A percentile compares a stretch with the other conserved stretches of the same genome.
Conservation (phyloP, 1,140 invertebrate genomes). For the Zeugodacus cucurbitae region DNA sequence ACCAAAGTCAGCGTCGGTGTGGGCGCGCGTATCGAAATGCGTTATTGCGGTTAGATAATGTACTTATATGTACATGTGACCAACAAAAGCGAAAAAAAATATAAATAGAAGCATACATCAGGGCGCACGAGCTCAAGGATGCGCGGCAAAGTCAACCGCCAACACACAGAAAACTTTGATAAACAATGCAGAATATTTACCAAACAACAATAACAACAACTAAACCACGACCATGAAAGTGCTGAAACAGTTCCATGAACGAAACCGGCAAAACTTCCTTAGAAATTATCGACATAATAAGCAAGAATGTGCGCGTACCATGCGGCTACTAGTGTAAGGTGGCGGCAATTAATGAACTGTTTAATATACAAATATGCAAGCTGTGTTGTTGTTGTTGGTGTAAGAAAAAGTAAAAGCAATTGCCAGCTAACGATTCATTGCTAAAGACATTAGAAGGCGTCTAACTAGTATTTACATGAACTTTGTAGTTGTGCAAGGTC, state of each 20-base stretch:
- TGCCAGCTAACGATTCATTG: background rate
- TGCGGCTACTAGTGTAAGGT: background rate
- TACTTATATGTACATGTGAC: background rate
- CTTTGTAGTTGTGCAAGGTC: background rate
- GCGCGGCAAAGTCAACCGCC: background rate
- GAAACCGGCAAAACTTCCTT: background rate
- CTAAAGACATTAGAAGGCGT: background rate
- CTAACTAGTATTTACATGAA: background rate
- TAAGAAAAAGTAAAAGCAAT: background rate
- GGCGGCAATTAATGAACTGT: background rate
- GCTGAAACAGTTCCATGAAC: background rate
- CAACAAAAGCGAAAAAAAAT: background rate
- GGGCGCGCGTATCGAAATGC: background rate
- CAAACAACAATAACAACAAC: background rate
- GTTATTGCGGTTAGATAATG: background rate
- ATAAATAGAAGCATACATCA: background rate
- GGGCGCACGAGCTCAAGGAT: background rate
- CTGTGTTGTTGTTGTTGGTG: background rate
- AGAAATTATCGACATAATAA: constrained; percentile 30
- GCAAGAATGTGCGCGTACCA: background rate
- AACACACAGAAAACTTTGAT: background rate
- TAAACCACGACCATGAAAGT: background rate
- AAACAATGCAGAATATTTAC: background rate
- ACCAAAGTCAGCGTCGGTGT: background rate
- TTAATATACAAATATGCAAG: background rate